Conservation (phyloP, 2,113 vertebrate genomes). For the Myotis brandtii region DNA sequence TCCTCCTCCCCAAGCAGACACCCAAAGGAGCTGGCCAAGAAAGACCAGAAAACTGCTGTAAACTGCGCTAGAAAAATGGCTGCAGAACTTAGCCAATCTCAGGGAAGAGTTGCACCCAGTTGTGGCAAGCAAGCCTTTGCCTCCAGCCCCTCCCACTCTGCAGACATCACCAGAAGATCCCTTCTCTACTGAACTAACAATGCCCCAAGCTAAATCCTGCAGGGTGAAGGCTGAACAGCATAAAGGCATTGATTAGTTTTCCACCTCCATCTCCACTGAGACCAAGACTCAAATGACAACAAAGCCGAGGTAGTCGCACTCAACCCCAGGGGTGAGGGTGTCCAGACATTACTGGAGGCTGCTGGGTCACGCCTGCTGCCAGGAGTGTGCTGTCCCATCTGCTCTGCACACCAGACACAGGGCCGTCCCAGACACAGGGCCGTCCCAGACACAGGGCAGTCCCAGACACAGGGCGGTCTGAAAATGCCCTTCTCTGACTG, state of each 20-base stretch:
- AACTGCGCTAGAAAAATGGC: neutral
- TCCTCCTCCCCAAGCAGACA: neutral
- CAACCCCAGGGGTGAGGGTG: neutral
- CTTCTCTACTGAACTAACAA: neutral
- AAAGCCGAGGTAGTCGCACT: conserved; percentile 50
- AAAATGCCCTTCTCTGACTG: too few relatives aligned
- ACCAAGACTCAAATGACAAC: conserved; percentile 82
- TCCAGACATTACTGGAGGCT: conserved; percentile 83
- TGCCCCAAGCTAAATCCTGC: neutral
- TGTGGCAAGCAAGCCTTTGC: too few relatives aligned
- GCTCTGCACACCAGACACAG: conserved; percentile 59
- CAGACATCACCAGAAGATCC: neutral
- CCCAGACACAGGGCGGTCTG: too few relatives aligned
- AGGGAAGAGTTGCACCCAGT: neutral
- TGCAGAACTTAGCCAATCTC: neutral
- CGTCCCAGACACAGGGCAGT: too few relatives aligned
- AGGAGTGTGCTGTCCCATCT: conserved; percentile 35
- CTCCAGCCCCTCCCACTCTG: neutral
- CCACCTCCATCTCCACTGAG: neutral
- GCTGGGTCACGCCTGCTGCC: conserved; percentile 68
- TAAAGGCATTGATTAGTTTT: neutral
- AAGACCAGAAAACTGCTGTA: neutral
- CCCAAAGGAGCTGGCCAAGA: neutral
- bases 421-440: too few relatives aligned
- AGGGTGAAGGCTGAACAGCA: neutral